phyloP scores from a whole-genome alignment of 2,797 vertebrate genomes.

The Pitangus sulphuratus region DNA sequence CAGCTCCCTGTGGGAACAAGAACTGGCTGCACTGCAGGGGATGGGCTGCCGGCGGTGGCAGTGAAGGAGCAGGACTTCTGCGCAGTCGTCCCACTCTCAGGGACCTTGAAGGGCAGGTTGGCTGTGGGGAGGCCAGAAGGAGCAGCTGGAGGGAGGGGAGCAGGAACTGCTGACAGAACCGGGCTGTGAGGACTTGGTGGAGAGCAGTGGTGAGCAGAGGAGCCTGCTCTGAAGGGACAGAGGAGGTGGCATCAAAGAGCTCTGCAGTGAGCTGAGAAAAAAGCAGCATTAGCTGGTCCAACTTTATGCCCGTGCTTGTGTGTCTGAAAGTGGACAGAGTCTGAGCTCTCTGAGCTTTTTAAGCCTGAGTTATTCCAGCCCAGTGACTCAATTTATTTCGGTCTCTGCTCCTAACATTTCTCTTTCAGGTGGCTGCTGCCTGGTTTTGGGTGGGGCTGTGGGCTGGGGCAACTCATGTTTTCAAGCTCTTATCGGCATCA shows the following conservation, averaged over 20 bases:
- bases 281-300: not conserved
- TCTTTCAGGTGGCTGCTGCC: conserved; percentile 58
- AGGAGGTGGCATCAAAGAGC: not conserved
- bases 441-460: conserved; percentile 56
- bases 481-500: conserved; percentile 40
- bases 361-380: conserved; percentile 31
- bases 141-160: not conserved
- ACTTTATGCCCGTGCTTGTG: not conserved
- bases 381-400: conserved; percentile 48
- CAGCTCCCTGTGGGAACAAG: accelerated
- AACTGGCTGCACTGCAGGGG: accelerated
- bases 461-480: conserved; percentile 58
- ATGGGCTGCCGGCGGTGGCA: not conserved
- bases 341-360: conserved; percentile 30
- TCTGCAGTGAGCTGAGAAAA: not conserved
- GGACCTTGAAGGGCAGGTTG: not conserved
- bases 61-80: not conserved
- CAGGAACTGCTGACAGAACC: not conserved
- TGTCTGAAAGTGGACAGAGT: not conserved
- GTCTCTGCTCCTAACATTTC: conserved; percentile 17
- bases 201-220: not conserved
- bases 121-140: not conserved
- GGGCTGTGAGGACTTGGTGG: not conserved
- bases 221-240: not conserved
- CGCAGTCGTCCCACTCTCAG: accelerated